Evolutionary conservation across 1,140 invertebrate genomes (phyloP), one percentile per base, ranked within the genome.

Genomic region (Lepidurus arcticus): DNA sequence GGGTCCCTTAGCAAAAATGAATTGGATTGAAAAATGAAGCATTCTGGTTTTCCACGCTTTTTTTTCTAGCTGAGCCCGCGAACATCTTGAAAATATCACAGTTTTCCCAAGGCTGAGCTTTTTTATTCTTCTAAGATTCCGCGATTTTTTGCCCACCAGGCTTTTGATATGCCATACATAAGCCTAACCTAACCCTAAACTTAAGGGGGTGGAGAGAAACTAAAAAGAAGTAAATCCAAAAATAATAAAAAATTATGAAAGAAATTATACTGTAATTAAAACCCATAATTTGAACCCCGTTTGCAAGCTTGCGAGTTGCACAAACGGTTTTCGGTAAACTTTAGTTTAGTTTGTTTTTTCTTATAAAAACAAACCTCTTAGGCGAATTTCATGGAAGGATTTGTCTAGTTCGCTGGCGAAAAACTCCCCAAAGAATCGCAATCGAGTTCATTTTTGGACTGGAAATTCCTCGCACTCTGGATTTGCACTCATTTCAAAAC

Each of bases 81-180:
- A 65, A 65, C 53, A 65, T 65, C 53, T 65, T 65, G 53, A 65
- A 65, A 65, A 65, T 65, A 65, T 65, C 53, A 65, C 53, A 65
- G 53, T 65, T 65, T 65, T 65, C 53, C 53, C 53, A 65, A 65
- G 53, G 53, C 53, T 65, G 8, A 65, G 53, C 53, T 65, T 65
- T 65, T 65, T 34, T 34, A 34, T 34, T 34, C 34, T 34, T 65
- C 53, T 65, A n/a, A 21, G 7, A 65, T 65, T 9, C 47, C 11
- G 47, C 21, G 53, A n/a, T 16, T 65, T 16, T 21, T 13, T 21
- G 53, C 53, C 21, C 7, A 65, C 53, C 53, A 65, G 53, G 21
- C 8, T 65, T 65, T 65, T 65, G 53, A 65, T 65, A 65, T 65
- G 53, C 53, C 16, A n/a, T 65, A 65, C 21, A 21, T 13, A 65